A percentile compares a stretch with the other conserved stretches of the same genome.
phyloP scores from a whole-genome alignment of 2,113 vertebrate genomes.

The Petromus typicus region DNA sequence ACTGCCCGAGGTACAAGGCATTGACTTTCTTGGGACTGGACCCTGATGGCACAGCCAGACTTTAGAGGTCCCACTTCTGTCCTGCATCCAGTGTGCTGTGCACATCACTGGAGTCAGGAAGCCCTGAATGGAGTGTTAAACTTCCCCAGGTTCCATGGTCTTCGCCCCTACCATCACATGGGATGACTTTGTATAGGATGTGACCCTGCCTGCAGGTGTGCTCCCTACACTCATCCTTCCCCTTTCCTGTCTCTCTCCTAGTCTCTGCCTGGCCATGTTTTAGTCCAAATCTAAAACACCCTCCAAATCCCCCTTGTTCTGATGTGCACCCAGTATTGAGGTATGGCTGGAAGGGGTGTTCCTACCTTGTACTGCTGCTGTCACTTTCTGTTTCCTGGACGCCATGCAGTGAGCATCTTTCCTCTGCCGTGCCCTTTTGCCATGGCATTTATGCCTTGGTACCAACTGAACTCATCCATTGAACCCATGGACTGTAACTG shows the following conservation, averaged over 20 bases:
- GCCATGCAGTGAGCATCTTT: neutral
- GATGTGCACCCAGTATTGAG: neutral
- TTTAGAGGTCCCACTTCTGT: neutral
- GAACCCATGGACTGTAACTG: neutral
- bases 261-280: neutral
- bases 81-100: neutral
- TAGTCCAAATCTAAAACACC: neutral
- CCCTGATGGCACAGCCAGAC: rapidly evolving
- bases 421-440: neutral
- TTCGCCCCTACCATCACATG: neutral
- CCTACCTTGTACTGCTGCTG: neutral
- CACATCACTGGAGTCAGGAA: neutral
- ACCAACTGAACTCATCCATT: neutral
- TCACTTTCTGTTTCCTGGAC: neutral
- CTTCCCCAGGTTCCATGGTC: neutral
- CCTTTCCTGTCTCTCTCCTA: neutral
- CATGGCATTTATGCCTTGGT: neutral
- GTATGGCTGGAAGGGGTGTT: neutral
- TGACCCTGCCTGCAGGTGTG: neutral
- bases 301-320: neutral
- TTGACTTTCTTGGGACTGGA: neutral
- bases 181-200: neutral
- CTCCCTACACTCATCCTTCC: neutral
- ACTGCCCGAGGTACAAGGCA: neutral
- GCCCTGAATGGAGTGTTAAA: neutral